These are phyloP conservation scores for Asteroscopus sphinx DNA, from an alignment of 2,888 invertebrate species.

Conservation along the genomic window DNA sequence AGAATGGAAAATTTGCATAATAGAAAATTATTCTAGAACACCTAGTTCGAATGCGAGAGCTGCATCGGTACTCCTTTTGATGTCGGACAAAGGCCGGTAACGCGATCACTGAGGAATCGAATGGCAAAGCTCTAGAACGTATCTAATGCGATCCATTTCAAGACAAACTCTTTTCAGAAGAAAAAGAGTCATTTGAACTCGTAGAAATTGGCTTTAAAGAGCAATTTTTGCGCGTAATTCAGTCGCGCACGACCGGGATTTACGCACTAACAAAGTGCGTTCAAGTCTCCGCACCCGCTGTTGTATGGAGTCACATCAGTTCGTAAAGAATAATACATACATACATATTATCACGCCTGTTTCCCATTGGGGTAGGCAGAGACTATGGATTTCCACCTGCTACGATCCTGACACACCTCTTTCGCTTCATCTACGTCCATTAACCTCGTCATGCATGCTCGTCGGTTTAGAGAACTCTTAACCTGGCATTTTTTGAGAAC, in stretches of 20 bases:
- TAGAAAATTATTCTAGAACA: slow-evolving; percentile 50
- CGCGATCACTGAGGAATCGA: slow-evolving; percentile 45
- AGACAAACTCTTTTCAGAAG: slow-evolving; percentile 41
- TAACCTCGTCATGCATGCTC: too few species aligned
- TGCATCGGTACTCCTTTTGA: slow-evolving; percentile 51
- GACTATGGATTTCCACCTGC: too few species aligned
- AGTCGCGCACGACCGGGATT: slow-evolving; percentile 7
- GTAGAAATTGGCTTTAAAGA: slow-evolving; percentile 30
- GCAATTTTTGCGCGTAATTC: slow-evolving; percentile 14
- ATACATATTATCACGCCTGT: too few species aligned
- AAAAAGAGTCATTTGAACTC: slow-evolving; percentile 43
- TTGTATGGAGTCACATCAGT: slow-evolving; percentile 44
- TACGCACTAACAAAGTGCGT: slow-evolving; percentile 7
- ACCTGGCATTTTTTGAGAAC: too few species aligned
- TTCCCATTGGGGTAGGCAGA: too few species aligned
- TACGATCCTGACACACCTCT: too few species aligned
- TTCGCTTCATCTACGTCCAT: too few species aligned
- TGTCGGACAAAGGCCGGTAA: slow-evolving; percentile 62
- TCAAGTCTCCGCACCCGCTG: slow-evolving; percentile 9
- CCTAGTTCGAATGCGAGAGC: slow-evolving; percentile 21
- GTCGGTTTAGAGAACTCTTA: too few species aligned
- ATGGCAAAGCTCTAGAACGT: slow-evolving; percentile 40
- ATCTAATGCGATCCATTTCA: slow-evolving; percentile 53
- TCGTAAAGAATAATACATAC: slow-evolving; percentile 56
- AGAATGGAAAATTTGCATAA: slow-evolving; percentile 58